Conservation (phyloP, 2,113 vertebrate genomes). For the Sprattus sprattus region DNA sequence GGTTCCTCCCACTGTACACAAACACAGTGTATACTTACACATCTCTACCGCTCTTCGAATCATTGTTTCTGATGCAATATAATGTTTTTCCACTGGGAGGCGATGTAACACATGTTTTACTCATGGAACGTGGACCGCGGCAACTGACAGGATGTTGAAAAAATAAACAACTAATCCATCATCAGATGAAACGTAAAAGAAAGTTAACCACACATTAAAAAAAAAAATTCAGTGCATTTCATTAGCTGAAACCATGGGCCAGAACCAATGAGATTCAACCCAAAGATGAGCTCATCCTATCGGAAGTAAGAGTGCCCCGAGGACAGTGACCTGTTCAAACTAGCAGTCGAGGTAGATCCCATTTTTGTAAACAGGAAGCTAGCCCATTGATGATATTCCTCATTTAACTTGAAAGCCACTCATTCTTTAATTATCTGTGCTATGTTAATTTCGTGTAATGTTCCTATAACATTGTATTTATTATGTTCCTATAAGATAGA, state of each 20-base stretch:
- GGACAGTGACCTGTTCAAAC: neutral
- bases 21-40: neutral
- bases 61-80: neutral
- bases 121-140: neutral
- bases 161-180: neutral
- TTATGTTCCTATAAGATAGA: too few species aligned
- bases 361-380: neutral
- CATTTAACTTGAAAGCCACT: neutral
- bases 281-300: neutral
- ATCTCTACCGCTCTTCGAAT: neutral
- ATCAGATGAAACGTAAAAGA: neutral
- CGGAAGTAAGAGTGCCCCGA: neutral
- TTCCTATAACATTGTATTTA: neutral
- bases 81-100: conserved; percentile 26
- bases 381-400: neutral
- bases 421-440: neutral
- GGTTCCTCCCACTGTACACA: neutral
- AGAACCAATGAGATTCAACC: neutral
- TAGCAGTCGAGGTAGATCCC: neutral
- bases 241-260: neutral
- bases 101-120: conserved; percentile 25
- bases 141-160: neutral
- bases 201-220: neutral
- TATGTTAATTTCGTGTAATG: neutral
- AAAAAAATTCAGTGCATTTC: neutral